Evolutionary conservation across 1,140 invertebrate genomes (phyloP).

Genomic region (Trachelipus rathkii): DNA sequence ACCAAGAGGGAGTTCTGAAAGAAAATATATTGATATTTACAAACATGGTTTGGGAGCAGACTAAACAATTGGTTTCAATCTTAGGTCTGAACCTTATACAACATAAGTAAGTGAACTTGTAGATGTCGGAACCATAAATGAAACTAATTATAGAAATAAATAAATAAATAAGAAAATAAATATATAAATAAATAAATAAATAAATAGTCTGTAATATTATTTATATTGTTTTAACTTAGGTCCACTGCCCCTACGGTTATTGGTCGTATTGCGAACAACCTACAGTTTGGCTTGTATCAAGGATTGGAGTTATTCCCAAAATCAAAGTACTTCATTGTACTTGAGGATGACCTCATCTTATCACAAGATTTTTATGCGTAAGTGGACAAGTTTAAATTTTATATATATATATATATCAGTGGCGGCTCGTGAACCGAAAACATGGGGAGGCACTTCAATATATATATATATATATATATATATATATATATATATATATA

Average conservation of each 20-base stretch:
- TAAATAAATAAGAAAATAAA: no score
- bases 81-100: neutral
- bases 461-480: no score
- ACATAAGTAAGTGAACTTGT: neutral
- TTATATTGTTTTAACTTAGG: no score
- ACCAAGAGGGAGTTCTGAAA: neutral
- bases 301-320: slow-evolving; percentile 19
- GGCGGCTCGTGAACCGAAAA: no score
- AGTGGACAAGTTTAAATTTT: neutral
- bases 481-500: no score
- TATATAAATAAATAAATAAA: no score
- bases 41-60: neutral
- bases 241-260: no score
- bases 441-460: no score
- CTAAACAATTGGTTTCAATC: neutral
- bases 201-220: no score
- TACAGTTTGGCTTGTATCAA: slow-evolving; percentile 19
- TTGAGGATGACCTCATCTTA: slow-evolving; percentile 25
- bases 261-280: slow-evolving; percentile 14
- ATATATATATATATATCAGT: no score
- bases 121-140: no score
- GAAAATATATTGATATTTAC: neutral
- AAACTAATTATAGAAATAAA: no score
- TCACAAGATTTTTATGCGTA: slow-evolving; percentile 28
- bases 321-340: slow-evolving; percentile 20